Evolutionary conservation across 2,888 invertebrate genomes (phyloP), one percentile per base, ranked within the genome.

Genomic region (Drosophila neotestacea): DNA sequence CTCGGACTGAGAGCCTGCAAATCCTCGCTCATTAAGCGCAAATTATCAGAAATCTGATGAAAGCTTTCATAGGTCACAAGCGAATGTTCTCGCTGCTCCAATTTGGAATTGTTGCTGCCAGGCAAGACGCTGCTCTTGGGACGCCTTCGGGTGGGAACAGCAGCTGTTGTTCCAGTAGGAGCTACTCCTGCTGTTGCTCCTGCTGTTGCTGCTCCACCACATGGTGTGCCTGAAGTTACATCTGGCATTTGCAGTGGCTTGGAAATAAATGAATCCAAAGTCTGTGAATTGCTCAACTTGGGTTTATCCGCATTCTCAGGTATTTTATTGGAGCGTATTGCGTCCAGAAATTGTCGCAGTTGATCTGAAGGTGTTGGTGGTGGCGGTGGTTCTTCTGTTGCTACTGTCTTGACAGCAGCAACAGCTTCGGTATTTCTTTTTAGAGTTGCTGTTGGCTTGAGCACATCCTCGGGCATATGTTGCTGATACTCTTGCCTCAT

Each of bases 311-410:
- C 86, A 13, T 55, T 88, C 52, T 92, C 92, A 54, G 91, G 92
- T 65, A 92, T 89, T 81, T 92, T 92, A 77, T 93, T 92, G 11
- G 92, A 88, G 16, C 93, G 91, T 77, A 93, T 93, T 7, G 93
- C 93, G 71, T 93, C 93, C 6, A 93, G 77, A 70, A 93, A 93
- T 44, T 92, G 89, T 30, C 93, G 82, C 60, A 93, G 70, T 67
- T 93, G 92, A 76, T 93, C 93, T 2, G 93, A 93, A 6, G 93
- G 93, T n/a, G 93, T 93, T 27, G 91, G 91, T 1, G 87, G 75
- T 13, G 90, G 85, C 4, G 84, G 66, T 56, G 60, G 73, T 22
- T 70, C 44, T 28, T 67, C 68, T 1, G 32, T 10, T 5, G 48
- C 28, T 4, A 46, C 28, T n/a, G 28, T n/a, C 1, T 52, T n/a